A percentile compares a stretch with the other conserved stretches of the same genome.
phyloP scores from a whole-genome alignment of 2,113 vertebrate genomes.

The Platycercus adscitus region DNA sequence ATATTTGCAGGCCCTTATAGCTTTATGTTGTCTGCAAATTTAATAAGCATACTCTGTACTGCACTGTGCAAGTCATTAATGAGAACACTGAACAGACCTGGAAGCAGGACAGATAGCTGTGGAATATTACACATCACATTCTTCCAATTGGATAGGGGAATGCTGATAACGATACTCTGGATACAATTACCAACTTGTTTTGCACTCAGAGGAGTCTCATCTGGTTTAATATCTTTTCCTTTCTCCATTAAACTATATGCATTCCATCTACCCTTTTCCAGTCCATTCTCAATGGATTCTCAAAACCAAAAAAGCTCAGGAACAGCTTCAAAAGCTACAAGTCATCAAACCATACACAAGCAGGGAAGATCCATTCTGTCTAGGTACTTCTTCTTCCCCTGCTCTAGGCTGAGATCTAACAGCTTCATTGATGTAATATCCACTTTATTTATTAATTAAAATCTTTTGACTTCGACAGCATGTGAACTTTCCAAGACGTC shows the following conservation, averaged over 20 bases:
- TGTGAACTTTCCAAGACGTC: neutral
- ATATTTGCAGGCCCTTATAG: neutral
- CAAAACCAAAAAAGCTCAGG: neutral
- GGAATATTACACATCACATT: conserved; percentile 30
- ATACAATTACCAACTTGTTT: neutral
- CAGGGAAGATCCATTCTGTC: neutral
- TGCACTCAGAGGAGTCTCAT: neutral
- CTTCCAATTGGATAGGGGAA: conserved; percentile 13
- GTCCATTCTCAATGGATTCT: neutral
- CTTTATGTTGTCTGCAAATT: neutral
- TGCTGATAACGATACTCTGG: conserved; percentile 7
- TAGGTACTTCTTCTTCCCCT: neutral
- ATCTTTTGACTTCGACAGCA: neutral
- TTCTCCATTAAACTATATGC: neutral
- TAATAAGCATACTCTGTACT: neutral
- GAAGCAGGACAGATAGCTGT: conserved; percentile 36
- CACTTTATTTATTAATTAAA: neutral
- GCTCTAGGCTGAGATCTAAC: neutral
- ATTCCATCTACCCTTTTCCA: neutral
- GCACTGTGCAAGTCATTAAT: conserved; percentile 30
- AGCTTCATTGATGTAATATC: neutral
- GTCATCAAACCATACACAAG: neutral
- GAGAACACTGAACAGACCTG: neutral
- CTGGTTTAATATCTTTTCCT: conserved; percentile 38
- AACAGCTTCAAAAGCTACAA: neutral